phyloP scores from a whole-genome alignment of 1,140 invertebrate species.

The Mylabris phalerata region DNA sequence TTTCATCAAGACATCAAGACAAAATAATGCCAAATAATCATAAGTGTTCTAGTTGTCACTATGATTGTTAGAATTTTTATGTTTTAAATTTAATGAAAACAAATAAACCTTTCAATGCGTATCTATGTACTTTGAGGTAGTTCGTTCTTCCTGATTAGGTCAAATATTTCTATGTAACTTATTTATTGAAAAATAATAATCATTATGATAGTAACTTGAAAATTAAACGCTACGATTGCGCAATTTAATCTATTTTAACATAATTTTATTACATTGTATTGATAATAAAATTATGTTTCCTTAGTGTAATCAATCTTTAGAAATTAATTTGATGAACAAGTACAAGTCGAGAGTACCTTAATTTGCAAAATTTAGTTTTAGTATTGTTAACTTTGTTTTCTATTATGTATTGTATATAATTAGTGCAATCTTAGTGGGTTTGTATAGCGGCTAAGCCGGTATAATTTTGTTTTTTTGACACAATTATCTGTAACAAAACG shows the following conservation, averaged over 20 bases:
- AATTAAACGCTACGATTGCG: conserved; percentile 11
- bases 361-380: neutral
- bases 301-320: too few relatives aligned
- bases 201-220: neutral
- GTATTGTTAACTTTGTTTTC: conserved; percentile 14
- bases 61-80: conserved; percentile 32
- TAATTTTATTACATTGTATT: too few relatives aligned
- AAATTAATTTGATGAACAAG: conserved; percentile 7
- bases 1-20: conserved; percentile 19
- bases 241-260: conserved; percentile 13
- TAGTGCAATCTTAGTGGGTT: conserved; percentile 14
- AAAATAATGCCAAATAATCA: conserved; percentile 35
- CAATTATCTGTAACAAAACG: conserved; percentile 24
- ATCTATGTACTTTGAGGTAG: conserved; percentile 11
- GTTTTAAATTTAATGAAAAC: conserved; percentile 23
- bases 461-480: neutral
- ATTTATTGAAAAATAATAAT: conserved; percentile 3
- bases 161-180: conserved; percentile 12
- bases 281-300: too few relatives aligned
- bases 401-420: neutral
- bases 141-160: conserved; percentile 14
- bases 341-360: conserved; percentile 15
- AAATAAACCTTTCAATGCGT: neutral
- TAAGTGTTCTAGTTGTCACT: conserved; percentile 36
- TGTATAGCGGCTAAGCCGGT: neutral